phyloP scores from a whole-genome alignment of 2,113 vertebrate species.

The Laticauda colubrina region DNA sequence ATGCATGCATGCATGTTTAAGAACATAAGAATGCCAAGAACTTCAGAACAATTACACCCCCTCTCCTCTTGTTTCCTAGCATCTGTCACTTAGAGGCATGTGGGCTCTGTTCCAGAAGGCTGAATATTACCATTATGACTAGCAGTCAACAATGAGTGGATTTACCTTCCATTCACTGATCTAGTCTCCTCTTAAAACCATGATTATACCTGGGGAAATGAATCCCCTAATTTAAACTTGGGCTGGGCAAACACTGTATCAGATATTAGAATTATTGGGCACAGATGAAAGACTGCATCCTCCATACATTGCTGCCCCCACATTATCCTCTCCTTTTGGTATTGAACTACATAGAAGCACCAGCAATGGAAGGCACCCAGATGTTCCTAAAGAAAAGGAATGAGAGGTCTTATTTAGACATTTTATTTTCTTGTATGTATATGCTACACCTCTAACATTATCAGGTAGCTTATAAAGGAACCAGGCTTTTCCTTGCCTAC shows the following conservation, averaged over 20 bases:
- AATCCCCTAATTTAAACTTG: neutral
- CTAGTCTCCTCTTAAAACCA: neutral
- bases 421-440: neutral
- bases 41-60: neutral
- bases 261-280: neutral
- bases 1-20: neutral
- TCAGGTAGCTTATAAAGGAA: neutral
- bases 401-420: neutral
- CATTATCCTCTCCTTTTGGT: neutral
- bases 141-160: neutral
- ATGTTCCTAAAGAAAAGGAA: neutral
- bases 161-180: neutral
- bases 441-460: neutral
- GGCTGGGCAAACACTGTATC: neutral
- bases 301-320: neutral
- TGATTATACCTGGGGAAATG: neutral
- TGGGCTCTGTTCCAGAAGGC: neutral
- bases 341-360: neutral
- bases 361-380: neutral
- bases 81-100: neutral
- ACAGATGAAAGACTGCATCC: neutral
- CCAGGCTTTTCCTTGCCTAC: neutral
- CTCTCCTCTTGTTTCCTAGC: neutral
- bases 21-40: neutral
- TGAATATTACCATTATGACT: neutral